These are phyloP conservation scores for Brachionus rotundiformis DNA, from an alignment of 1,140 invertebrate genomes.

Conservation along the genomic window DNA sequence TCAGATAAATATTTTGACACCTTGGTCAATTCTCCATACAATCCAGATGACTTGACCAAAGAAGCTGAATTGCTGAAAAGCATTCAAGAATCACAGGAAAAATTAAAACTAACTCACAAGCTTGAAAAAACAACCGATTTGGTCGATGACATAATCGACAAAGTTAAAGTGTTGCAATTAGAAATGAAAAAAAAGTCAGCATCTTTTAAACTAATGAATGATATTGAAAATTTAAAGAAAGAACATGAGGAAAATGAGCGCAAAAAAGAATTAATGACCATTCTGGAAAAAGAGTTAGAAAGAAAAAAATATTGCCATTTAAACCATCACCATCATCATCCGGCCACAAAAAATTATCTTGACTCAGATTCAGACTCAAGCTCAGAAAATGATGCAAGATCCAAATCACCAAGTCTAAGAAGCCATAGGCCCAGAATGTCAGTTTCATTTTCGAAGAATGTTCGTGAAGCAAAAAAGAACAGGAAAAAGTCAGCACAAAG, in stretches of 20 bases:
- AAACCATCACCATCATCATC: slow-evolving; percentile 28
- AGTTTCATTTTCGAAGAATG: background rate
- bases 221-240: slow-evolving; percentile 12
- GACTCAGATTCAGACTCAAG: background rate
- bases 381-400: background rate
- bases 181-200: slow-evolving; percentile 50
- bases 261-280: background rate
- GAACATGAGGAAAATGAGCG: background rate
- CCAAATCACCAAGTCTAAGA: background rate
- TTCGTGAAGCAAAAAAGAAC: background rate
- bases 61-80: slow-evolving; percentile 6
- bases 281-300: background rate
- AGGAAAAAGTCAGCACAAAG: background rate
- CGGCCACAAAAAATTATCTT: background rate
- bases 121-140: slow-evolving; percentile 25
- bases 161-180: slow-evolving; percentile 28
- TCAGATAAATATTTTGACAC: slow-evolving; percentile 4
- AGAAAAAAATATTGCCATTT: slow-evolving; percentile 5
- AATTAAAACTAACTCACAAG: slow-evolving; percentile 12
- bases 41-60: background rate
- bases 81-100: slow-evolving; percentile 33
- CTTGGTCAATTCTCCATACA: slow-evolving; percentile 26
- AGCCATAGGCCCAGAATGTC: background rate
- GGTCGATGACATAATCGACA: slow-evolving; percentile 47
- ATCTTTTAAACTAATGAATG: background rate